phyloP scores from a whole-genome alignment of 1,140 invertebrate species.

The Drosophila sturtevanti region DNA sequence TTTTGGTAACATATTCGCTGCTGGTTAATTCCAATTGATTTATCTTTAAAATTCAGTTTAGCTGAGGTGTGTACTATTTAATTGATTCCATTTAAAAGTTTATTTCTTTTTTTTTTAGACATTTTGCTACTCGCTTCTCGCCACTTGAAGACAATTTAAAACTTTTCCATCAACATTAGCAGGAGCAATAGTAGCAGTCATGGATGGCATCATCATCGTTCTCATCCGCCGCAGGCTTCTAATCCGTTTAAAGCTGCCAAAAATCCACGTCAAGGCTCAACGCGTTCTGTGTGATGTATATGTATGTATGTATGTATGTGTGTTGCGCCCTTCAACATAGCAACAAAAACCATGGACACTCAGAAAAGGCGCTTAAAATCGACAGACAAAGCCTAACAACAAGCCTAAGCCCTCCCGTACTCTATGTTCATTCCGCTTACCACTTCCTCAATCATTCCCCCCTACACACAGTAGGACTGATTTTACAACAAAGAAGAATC shows the following conservation, averaged over 20 bases:
- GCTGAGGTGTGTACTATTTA: background rate
- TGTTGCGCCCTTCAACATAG: background rate
- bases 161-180: slow-evolving; percentile 2
- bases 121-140: background rate
- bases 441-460: background rate
- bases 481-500: slow-evolving; percentile 58
- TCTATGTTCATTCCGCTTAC: background rate
- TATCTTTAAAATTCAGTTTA: background rate
- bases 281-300: slow-evolving; percentile 30
- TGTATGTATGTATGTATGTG: background rate
- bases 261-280: slow-evolving; percentile 64
- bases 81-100: slow-evolving; percentile 2
- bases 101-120: too few relatives aligned
- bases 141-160: slow-evolving; percentile 22
- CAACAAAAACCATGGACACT: slow-evolving; percentile 31
- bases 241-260: slow-evolving; percentile 76
- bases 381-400: slow-evolving; percentile 51
- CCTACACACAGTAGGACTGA: slow-evolving; percentile 29
- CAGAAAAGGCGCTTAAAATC: slow-evolving; percentile 48
- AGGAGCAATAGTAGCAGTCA: slow-evolving; percentile 1
- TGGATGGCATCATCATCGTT: slow-evolving; percentile 15
- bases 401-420: slow-evolving; percentile 47
- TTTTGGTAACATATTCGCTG: background rate
- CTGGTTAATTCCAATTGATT: background rate
- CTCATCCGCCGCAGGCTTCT: slow-evolving; percentile 43